These are phyloP conservation scores for Enteromius trimaculatus DNA, from an alignment of 2,797 vertebrate species.

Conservation along the genomic window DNA sequence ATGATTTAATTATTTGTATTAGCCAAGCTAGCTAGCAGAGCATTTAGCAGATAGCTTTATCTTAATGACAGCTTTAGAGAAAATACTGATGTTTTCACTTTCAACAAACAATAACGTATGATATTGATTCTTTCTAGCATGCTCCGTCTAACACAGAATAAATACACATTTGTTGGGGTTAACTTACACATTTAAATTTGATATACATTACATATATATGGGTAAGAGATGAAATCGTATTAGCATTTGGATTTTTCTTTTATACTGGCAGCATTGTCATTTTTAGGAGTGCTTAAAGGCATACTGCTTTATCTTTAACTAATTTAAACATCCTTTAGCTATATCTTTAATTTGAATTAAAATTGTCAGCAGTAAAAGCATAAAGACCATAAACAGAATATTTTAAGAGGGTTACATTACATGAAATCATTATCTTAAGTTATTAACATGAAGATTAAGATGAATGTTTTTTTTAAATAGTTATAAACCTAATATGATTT, in stretches of 20 bases:
- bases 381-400: neutral
- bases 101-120: neutral
- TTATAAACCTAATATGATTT: too few species aligned
- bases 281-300: neutral
- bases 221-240: too few species aligned
- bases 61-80: neutral
- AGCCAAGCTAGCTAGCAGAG: slow-evolving; percentile 30
- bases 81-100: neutral
- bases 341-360: neutral
- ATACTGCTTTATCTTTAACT: neutral
- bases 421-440: neutral
- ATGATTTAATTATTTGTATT: slow-evolving; percentile 7
- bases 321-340: neutral
- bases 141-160: neutral
- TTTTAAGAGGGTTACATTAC: neutral
- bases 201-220: too few species aligned
- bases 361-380: neutral
- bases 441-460: too few species aligned
- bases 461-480: too few species aligned
- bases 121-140: neutral
- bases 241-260: neutral
- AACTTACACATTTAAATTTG: too few species aligned
- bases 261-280: neutral
- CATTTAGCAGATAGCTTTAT: slow-evolving; percentile 10
- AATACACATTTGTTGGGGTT: neutral